Conservation (phyloP, 2,113 vertebrate genomes). For the Lagopus leucura region DNA sequence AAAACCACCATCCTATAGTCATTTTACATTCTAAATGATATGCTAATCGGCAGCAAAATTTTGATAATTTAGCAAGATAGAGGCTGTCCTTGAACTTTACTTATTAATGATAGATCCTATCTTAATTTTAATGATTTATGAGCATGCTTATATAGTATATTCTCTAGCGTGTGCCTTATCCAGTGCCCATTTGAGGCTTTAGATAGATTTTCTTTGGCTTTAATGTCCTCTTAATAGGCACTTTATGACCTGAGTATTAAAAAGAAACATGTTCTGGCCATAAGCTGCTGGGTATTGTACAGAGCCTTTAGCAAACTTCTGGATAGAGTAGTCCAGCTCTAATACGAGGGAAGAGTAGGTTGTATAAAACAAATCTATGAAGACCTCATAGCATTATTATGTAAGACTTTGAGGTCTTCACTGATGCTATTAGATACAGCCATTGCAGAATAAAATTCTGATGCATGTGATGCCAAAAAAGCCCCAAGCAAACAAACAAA, state of each 20-base stretch:
- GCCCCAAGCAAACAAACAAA: too few relatives aligned
- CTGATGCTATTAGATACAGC: neutral
- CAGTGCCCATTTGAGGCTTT: neutral
- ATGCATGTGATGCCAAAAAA: neutral
- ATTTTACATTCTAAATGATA: slow-evolving; percentile 61
- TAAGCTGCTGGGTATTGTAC: slow-evolving; percentile 17
- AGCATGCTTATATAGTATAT: slow-evolving; percentile 61
- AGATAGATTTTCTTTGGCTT: slow-evolving; percentile 55
- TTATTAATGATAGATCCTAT: slow-evolving; percentile 70
- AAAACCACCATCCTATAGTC: slow-evolving; percentile 10
- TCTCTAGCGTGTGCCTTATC: slow-evolving; percentile 11
- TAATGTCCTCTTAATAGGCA: slow-evolving; percentile 56
- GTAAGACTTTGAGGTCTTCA: neutral
- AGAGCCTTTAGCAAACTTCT: neutral
- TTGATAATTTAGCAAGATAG: slow-evolving; percentile 72
- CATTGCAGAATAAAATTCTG: neutral
- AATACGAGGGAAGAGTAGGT: neutral
- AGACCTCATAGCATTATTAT: neutral
- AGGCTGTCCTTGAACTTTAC: slow-evolving; percentile 72
- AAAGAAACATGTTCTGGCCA: slow-evolving; percentile 16
- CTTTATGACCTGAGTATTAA: slow-evolving; percentile 55
- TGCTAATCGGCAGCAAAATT: slow-evolving; percentile 71
- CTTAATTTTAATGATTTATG: slow-evolving; percentile 71
- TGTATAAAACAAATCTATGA: slow-evolving; percentile 8
- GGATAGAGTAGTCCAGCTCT: neutral